Conservation (phyloP, 2,113 vertebrate genomes). For the Lasiurus cinereus region DNA sequence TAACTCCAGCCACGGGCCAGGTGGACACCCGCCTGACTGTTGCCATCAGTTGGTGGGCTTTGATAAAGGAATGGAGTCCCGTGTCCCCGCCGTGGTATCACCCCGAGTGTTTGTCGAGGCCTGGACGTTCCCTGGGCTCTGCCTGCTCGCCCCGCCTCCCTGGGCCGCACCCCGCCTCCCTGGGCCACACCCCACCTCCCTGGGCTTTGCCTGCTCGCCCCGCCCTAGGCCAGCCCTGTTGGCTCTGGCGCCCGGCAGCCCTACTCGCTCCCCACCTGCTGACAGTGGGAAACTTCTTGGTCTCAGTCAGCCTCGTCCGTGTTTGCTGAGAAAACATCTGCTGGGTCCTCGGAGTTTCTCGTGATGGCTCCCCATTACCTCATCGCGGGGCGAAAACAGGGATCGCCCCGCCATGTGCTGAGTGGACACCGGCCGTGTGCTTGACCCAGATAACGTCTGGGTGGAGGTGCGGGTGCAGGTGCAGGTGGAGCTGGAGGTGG, state of each 20-base stretch:
- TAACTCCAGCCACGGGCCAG: too few species aligned
- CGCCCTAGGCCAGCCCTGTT: too few species aligned
- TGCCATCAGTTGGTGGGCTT: not conserved
- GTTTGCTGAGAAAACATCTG: not conserved
- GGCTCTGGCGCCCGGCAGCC: rapidly evolving
- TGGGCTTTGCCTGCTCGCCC: too few species aligned
- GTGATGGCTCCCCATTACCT: not conserved
- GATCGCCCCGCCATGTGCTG: not conserved
- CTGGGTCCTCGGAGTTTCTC: not conserved
- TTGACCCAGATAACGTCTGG: not conserved
- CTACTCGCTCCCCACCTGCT: rapidly evolving
- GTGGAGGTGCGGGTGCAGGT: too few species aligned
- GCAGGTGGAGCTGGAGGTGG: not conserved
- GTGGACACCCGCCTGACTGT: too few species aligned
- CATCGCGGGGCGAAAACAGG: not conserved
- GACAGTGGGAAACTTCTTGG: not conserved
- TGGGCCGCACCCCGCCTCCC: too few species aligned
- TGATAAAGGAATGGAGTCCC: too few species aligned
- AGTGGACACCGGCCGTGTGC: not conserved
- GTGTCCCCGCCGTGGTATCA: rapidly evolving
- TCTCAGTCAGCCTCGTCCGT: not conserved
- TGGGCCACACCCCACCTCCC: too few species aligned
- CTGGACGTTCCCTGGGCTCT: rapidly evolving
- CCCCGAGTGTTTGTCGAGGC: too few species aligned
- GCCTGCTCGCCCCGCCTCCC: too few species aligned